These are phyloP conservation scores for Passer domesticus DNA, from an alignment of 2,113 vertebrate genomes.

Conservation along the genomic window DNA sequence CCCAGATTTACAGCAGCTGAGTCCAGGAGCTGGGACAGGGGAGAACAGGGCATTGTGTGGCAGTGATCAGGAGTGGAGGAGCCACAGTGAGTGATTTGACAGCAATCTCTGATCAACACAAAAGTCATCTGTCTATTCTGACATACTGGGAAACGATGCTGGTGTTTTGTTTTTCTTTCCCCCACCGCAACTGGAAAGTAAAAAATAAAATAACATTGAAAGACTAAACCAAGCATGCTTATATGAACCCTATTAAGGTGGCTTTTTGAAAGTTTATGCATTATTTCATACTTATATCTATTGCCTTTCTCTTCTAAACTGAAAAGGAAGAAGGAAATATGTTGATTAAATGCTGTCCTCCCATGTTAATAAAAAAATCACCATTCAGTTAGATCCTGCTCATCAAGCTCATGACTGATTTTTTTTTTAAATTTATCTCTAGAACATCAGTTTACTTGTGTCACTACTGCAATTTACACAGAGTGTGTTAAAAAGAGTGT, in stretches of 20 bases:
- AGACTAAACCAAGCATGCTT: background rate
- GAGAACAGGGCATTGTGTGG: background rate
- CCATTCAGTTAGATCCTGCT: conserved; percentile 2
- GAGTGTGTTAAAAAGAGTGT: background rate
- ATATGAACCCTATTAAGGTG: background rate
- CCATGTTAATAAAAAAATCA: conserved; percentile 46
- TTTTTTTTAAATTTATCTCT: background rate
- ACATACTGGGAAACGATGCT: rapidly evolving
- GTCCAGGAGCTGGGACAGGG: rapidly evolving
- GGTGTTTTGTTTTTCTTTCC: rapidly evolving
- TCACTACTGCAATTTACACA: background rate
- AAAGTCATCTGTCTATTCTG: background rate
- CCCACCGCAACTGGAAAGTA: rapidly evolving
- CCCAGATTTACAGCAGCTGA: background rate
- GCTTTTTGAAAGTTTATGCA: conserved; percentile 45
- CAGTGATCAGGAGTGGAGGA: background rate
- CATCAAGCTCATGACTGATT: background rate
- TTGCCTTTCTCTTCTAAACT: conserved; percentile 3
- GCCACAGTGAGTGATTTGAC: background rate
- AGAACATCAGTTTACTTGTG: background rate
- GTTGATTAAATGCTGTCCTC: conserved; percentile 27
- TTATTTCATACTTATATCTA: background rate
- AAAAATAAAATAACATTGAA: background rate
- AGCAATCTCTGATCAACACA: background rate
- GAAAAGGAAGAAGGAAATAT: background rate